These are phyloP conservation scores for Ectropis crepuscularia DNA, from an alignment of 2,888 invertebrate genomes.

Conservation along the genomic window DNA sequence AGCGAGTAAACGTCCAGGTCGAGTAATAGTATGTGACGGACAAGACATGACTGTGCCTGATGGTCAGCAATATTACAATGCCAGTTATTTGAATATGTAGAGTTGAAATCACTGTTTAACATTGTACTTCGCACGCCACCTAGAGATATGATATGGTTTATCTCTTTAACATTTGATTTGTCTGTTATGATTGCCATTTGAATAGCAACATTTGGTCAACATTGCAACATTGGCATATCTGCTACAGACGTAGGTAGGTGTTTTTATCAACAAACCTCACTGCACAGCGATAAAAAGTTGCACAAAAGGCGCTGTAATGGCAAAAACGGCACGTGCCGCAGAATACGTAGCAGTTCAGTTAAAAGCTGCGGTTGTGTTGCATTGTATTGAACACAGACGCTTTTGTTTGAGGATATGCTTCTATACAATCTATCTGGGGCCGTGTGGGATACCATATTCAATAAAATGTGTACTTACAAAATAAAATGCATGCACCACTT, in stretches of 20 bases:
- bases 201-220: constrained; percentile 22
- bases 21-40: no score
- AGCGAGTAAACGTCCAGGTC: no score
- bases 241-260: constrained; percentile 38
- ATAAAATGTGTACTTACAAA: not conserved
- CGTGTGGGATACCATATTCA: not conserved
- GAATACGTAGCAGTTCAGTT: not conserved
- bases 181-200: no score
- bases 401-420: constrained; percentile 32
- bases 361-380: constrained; percentile 17
- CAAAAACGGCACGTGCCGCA: constrained; percentile 32
- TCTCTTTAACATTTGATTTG: no score
- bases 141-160: no score
- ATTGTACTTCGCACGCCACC: no score
- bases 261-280: constrained; percentile 50
- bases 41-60: no score
- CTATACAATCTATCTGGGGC: constrained; percentile 9
- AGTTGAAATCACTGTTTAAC: no score
- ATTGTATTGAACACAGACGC: constrained; percentile 23
- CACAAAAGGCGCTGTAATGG: constrained; percentile 54
- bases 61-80: no score
- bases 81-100: no score
- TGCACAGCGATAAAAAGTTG: constrained; percentile 48
- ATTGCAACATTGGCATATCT: constrained; percentile 22
- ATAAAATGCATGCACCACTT: constrained; percentile 1